A percentile compares a stretch with the other conserved stretches of the same genome.
Conservation (phyloP, 2,113 vertebrate genomes). For the Andinoacara biseriatus region DNA sequence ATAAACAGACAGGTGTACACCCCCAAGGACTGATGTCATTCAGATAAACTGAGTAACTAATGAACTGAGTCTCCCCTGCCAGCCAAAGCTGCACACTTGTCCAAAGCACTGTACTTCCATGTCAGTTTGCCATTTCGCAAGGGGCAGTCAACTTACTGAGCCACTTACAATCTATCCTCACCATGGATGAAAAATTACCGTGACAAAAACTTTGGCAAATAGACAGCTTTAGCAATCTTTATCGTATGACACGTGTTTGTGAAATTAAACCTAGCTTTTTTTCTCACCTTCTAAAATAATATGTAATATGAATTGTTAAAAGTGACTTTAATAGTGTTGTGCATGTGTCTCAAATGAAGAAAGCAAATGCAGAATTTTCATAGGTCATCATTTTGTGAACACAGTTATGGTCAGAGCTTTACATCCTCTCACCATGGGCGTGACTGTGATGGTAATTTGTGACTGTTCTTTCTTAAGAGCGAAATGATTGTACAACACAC, state of each 20-base stretch:
- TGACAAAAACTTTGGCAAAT: constrained; percentile 23
- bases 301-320: background rate
- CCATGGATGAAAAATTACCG: constrained; percentile 29
- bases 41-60: constrained; percentile 32
- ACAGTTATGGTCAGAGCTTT: background rate
- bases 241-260: background rate
- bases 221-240: background rate
- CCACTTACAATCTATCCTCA: constrained; percentile 18
- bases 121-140: constrained; percentile 61
- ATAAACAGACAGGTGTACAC: constrained; percentile 28
- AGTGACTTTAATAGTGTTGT: background rate
- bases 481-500: background rate
- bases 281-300: background rate
- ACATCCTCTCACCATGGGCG: too few relatives aligned
- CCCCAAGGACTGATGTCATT: constrained; percentile 30
- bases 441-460: too few relatives aligned
- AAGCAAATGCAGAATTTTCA: background rate
- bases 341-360: background rate
- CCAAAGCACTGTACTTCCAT: constrained; percentile 64
- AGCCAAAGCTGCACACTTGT: constrained; percentile 46
- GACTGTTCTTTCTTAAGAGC: background rate
- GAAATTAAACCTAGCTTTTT: background rate
- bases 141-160: constrained; percentile 10
- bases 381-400: background rate
- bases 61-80: constrained; percentile 35